Evolutionary conservation across 2,888 invertebrate genomes (phyloP).

Genomic region (Protodeltote pygarga): DNA sequence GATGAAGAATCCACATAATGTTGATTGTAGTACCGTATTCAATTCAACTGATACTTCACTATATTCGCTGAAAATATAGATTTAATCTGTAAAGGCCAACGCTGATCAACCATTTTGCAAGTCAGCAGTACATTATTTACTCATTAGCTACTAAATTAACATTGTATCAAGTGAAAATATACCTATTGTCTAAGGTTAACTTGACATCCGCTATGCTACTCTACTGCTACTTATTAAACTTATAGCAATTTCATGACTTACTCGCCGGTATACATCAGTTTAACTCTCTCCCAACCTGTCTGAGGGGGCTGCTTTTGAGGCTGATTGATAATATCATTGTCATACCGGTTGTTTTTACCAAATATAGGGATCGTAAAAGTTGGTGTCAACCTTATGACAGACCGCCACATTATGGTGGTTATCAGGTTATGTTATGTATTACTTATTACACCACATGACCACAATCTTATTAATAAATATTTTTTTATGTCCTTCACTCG

Average conservation of each 20-base stretch:
- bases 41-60: constrained; percentile 88
- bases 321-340: constrained; percentile 55
- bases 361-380: constrained; percentile 64
- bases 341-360: constrained; percentile 49
- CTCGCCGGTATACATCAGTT: constrained; percentile 79
- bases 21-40: constrained; percentile 87
- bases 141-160: too few relatives aligned
- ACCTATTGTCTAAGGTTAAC: too few relatives aligned
- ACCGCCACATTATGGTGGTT: constrained; percentile 61
- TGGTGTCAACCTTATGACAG: constrained; percentile 67
- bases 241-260: constrained; percentile 58
- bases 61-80: constrained; percentile 86
- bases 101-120: too few relatives aligned
- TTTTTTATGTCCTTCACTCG: too few relatives aligned
- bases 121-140: too few relatives aligned
- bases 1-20: constrained; percentile 86
- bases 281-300: constrained; percentile 83
- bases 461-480: constrained; percentile 13
- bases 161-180: too few relatives aligned
- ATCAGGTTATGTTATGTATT: too few relatives aligned
- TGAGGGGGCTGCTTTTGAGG: constrained; percentile 38
- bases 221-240: too few relatives aligned
- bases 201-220: too few relatives aligned
- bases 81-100: neutral
- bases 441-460: too few relatives aligned